Evolutionary conservation across 2,797 vertebrate species (phyloP).

Genomic region (Hemitrygon akajei): DNA sequence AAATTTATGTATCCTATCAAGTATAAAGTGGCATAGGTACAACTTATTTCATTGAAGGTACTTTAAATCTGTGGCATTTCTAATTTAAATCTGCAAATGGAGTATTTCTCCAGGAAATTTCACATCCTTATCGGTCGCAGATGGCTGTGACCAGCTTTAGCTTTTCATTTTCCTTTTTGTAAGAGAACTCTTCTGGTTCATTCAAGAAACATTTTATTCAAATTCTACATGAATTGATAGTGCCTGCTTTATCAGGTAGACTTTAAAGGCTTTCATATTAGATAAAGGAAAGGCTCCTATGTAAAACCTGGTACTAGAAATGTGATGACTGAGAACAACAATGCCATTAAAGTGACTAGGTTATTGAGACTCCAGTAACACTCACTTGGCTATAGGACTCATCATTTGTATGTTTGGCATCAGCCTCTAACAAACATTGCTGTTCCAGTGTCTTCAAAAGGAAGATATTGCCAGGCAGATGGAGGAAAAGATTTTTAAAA

Average conservation of each 20-base stretch:
- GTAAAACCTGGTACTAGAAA: background rate
- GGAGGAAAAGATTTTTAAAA: too few species aligned
- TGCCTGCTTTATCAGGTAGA: background rate
- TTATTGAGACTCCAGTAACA: too few species aligned
- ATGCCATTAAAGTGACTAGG: background rate
- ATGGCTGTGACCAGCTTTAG: background rate
- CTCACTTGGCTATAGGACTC: too few species aligned
- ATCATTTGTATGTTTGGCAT: too few species aligned
- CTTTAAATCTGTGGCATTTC: background rate
- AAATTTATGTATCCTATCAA: background rate
- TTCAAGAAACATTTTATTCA: background rate
- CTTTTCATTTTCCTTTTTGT: background rate
- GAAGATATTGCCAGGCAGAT: too few species aligned
- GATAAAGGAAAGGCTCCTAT: background rate
- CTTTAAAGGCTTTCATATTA: background rate
- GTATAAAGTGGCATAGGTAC: background rate
- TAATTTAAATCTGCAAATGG: background rate
- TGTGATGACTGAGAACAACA: background rate
- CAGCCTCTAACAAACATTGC: too few species aligned
- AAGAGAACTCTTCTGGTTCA: background rate
- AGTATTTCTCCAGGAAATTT: background rate
- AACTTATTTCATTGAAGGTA: background rate
- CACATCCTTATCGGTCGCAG: background rate
- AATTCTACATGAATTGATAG: background rate
- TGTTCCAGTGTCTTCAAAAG: too few species aligned